phyloP scores from a whole-genome alignment of 2,888 invertebrate genomes.

The Drosophila bunnanda region DNA sequence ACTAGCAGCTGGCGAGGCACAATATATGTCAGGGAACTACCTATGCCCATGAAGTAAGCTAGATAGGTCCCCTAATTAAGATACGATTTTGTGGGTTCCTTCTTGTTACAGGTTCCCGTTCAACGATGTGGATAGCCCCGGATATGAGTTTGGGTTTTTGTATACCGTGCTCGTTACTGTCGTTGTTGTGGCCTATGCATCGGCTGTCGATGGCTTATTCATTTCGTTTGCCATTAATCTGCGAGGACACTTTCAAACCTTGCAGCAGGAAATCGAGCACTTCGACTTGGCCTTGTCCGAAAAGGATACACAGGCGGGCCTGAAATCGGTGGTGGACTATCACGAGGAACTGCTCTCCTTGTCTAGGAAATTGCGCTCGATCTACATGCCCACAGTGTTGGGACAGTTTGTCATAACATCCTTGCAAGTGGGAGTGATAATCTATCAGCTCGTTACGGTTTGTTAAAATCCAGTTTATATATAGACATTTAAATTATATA shows the following conservation, averaged over 20 bases:
- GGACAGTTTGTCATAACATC: conserved; percentile 83
- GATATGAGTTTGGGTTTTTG: conserved; percentile 72
- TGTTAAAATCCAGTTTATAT: background rate
- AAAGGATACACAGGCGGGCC: conserved; percentile 36
- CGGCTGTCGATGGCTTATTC: conserved; percentile 81
- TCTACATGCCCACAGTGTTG: conserved; percentile 81
- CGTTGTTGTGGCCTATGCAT: conserved; percentile 73
- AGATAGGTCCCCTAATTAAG: background rate
- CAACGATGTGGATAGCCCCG: conserved; percentile 70
- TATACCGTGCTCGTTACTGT: conserved; percentile 73
- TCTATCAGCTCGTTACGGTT: conserved; percentile 82
- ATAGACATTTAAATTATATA: background rate
- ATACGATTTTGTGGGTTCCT: background rate
- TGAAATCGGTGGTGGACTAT: conserved; percentile 68
- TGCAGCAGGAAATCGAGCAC: conserved; percentile 64
- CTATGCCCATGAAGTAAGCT: conserved; percentile 82
- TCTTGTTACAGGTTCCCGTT: conserved; percentile 74
- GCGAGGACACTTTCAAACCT: conserved; percentile 76
- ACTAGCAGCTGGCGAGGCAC: conserved; percentile 52
- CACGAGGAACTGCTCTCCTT: conserved; percentile 74
- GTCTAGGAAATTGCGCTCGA: conserved; percentile 61
- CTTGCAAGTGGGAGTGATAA: conserved; percentile 81
- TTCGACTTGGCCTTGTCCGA: conserved; percentile 28
- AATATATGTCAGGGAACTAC: conserved; percentile 63
- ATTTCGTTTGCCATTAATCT: conserved; percentile 80